Evolutionary conservation across 2,113 vertebrate species (phyloP).

Genomic region (Coryphaenoides rupestris): DNA sequence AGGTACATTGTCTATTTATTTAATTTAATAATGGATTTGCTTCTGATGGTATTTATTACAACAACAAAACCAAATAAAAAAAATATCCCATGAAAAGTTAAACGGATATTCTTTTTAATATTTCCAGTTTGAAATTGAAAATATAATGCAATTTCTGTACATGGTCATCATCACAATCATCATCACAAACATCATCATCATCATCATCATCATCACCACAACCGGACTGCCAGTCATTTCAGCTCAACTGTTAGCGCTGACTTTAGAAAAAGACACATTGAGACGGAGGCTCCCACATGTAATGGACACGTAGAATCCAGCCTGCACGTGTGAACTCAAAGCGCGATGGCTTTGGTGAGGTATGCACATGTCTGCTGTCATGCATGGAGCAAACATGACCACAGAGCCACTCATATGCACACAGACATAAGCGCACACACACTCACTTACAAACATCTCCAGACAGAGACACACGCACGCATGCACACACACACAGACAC

Average conservation of each 20-base stretch:
- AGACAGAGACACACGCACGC: slow-evolving; percentile 2
- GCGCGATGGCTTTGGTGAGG: slow-evolving; percentile 16
- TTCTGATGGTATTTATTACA: neutral
- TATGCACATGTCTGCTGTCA: slow-evolving; percentile 10
- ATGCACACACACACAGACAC: slow-evolving; percentile 14
- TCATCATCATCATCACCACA: slow-evolving; percentile 46
- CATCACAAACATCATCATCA: slow-evolving; percentile 45
- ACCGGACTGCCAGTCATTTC: slow-evolving; percentile 33
- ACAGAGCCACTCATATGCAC: slow-evolving; percentile 17
- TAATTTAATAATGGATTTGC: neutral
- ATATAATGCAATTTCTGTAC: slow-evolving; percentile 73
- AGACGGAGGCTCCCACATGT: neutral
- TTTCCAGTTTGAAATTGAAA: slow-evolving; percentile 62
- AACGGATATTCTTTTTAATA: slow-evolving; percentile 25
- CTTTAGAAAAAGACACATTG: neutral
- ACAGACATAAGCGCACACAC: neutral
- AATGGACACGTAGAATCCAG: slow-evolving; percentile 27
- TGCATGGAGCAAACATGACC: neutral
- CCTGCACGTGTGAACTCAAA: slow-evolving; percentile 24
- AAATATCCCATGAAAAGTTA: neutral
- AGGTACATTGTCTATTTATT: neutral
- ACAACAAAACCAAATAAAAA: neutral
- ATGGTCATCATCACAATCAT: slow-evolving; percentile 37
- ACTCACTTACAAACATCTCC: neutral
- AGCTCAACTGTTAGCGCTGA: slow-evolving; percentile 30